Percentiles rank a stretch among this genome's conserved stretches.
Evolutionary conservation across 2,113 vertebrate species (phyloP).

Genomic region (Lagopus muta): DNA sequence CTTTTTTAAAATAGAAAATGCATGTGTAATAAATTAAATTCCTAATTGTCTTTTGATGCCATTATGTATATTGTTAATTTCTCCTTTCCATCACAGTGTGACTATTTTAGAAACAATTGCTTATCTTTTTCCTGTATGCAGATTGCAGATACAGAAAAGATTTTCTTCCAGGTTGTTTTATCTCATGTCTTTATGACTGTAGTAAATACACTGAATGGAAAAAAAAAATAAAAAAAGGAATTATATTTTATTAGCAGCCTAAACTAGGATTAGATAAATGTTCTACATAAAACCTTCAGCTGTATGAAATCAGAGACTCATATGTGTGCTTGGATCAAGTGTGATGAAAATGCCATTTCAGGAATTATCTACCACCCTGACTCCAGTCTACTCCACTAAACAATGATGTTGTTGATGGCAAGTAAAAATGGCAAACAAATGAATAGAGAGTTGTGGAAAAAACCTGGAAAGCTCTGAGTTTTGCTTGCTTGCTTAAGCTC

Average conservation of each 20-base stretch:
- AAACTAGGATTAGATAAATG: background rate
- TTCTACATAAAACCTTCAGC: background rate
- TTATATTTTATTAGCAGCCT: background rate
- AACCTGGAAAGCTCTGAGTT: slow-evolving; percentile 38
- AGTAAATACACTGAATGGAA: background rate
- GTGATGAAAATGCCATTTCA: background rate
- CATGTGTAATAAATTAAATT: background rate
- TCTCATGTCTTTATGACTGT: background rate
- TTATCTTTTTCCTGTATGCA: background rate
- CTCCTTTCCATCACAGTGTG: background rate
- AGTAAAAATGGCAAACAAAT: slow-evolving; percentile 46
- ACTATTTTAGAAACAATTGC: background rate
- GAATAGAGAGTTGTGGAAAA: slow-evolving; percentile 39
- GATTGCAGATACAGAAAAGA: background rate
- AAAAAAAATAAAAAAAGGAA: background rate
- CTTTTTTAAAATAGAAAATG: background rate
- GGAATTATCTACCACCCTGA: background rate
- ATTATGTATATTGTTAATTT: background rate
- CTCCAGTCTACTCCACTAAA: background rate
- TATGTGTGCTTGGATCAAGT: background rate
- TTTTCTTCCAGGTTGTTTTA: background rate
- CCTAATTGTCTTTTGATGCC: background rate
- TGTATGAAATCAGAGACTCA: background rate
- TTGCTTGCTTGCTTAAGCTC: slow-evolving; percentile 4
- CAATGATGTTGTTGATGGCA: slow-evolving; percentile 11